phyloP scores from a whole-genome alignment of 1,140 invertebrate genomes.

The Pseudomyrmex cubaensis region DNA sequence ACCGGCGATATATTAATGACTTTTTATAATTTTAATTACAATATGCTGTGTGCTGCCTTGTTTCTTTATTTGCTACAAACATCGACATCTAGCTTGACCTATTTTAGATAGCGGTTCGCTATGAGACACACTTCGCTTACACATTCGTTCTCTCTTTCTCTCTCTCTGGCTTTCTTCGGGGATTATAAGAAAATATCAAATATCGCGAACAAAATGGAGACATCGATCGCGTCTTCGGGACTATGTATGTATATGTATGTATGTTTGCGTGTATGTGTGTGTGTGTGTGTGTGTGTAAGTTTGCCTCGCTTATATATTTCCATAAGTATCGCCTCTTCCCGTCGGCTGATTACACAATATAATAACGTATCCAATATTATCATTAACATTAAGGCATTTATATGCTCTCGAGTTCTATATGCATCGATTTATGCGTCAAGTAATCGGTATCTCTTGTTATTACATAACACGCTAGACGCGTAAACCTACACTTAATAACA shows the following conservation, averaged over 20 bases:
- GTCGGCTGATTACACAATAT: constrained; percentile 79
- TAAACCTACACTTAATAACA: constrained; percentile 83
- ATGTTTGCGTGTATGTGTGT: neutral
- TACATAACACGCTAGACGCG: constrained; percentile 79
- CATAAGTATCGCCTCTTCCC: constrained; percentile 37
- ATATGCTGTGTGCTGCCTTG: constrained; percentile 81
- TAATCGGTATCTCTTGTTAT: constrained; percentile 74
- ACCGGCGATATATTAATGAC: constrained; percentile 71
- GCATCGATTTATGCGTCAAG: constrained; percentile 70
- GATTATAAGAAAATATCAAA: constrained; percentile 84
- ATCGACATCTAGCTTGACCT: constrained; percentile 85
- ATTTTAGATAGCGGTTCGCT: constrained; percentile 83
- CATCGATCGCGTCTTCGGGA: constrained; percentile 69
- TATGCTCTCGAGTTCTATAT: constrained; percentile 82
- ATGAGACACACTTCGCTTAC: constrained; percentile 73
- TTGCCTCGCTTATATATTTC: constrained; percentile 7
- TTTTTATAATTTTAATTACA: constrained; percentile 83
- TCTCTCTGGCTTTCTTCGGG: constrained; percentile 63
- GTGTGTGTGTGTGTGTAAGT: constrained; percentile 16
- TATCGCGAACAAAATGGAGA: constrained; percentile 83
- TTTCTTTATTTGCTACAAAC: constrained; percentile 83
- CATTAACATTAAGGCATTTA: constrained; percentile 85
- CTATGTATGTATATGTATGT: constrained; percentile 25
- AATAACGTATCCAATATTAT: constrained; percentile 83
- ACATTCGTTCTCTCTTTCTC: constrained; percentile 51